Evolutionary conservation across 2,888 invertebrate genomes (phyloP).

Genomic region (Drosophila anomelani): DNA sequence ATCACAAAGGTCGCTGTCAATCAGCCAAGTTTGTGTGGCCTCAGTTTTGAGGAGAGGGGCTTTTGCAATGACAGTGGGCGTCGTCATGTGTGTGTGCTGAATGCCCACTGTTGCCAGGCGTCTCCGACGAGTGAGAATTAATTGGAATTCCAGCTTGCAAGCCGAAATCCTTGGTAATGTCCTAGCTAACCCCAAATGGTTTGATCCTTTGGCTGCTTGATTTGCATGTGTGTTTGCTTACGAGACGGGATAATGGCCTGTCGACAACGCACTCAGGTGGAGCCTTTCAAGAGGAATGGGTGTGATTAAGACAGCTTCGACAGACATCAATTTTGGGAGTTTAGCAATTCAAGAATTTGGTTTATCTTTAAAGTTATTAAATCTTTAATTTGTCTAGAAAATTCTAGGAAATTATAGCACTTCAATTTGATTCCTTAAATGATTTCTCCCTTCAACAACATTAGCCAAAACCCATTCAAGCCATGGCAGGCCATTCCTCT

Average conservation of each 20-base stretch:
- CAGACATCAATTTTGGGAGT: not conserved
- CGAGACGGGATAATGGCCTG: conserved; percentile 10
- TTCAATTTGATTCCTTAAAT: not conserved
- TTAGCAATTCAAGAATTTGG: not conserved
- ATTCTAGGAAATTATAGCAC: no score
- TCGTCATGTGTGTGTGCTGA: conserved; percentile 1
- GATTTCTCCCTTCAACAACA: not conserved
- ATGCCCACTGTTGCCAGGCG: conserved; percentile 53
- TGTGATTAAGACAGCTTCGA: conserved; percentile 6
- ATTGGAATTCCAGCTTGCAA: conserved; percentile 66
- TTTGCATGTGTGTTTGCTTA: conserved; percentile 19
- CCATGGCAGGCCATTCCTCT: conserved; percentile 1
- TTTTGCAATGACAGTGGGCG: not conserved
- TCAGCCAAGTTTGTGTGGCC: conserved; percentile 42
- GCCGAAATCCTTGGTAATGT: conserved; percentile 23
- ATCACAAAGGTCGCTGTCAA: conserved; percentile 63
- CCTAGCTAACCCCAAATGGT: conserved; percentile 5
- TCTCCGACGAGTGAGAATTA: conserved; percentile 58
- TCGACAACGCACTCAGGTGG: conserved; percentile 15
- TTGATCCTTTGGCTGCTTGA: conserved; percentile 9
- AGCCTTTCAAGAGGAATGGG: not conserved
- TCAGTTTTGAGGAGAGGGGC: not conserved
- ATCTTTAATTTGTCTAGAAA: not conserved
- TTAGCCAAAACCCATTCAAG: conserved; percentile 3
- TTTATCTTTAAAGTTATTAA: not conserved